These are phyloP conservation scores for Rhopilema esculentum DNA, from an alignment of 30 jellyfish, hydroid and myxozoan genomes.

Conservation along the genomic window DNA sequence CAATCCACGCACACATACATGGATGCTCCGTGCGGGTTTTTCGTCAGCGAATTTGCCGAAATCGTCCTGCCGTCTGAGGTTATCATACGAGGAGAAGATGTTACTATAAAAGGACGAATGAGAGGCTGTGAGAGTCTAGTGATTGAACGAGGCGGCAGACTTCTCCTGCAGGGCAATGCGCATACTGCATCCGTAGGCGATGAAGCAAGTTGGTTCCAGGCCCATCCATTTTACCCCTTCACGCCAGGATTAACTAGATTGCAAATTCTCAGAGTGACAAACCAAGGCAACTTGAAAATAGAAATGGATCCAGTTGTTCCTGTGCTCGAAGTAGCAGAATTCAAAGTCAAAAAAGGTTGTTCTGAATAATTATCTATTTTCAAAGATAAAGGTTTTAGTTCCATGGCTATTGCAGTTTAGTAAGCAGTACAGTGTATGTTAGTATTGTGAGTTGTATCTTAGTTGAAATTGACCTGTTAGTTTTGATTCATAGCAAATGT, in stretches of 20 bases:
- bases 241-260: conserved; percentile 34
- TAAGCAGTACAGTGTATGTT: too few species aligned
- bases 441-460: too few species aligned
- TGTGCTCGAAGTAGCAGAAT: conserved; percentile 23
- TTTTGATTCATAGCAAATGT: too few species aligned
- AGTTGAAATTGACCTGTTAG: too few species aligned
- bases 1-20: conserved; percentile 76
- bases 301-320: conserved; percentile 56
- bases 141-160: conserved; percentile 61
- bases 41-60: conserved; percentile 62
- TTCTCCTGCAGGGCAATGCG: conserved; percentile 45
- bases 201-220: conserved; percentile 60
- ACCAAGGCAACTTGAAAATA: conserved; percentile 31
- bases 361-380: too few species aligned
- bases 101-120: conserved; percentile 64
- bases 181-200: conserved; percentile 62
- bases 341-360: conserved; percentile 49
- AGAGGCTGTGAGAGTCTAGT: conserved; percentile 49
- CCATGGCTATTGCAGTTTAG: too few species aligned
- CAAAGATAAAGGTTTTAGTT: too few species aligned
- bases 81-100: conserved; percentile 65
- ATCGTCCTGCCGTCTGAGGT: conserved; percentile 69
- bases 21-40: conserved; percentile 81
- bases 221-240: conserved; percentile 65
- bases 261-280: conserved; percentile 39